Evolutionary conservation across 2,113 vertebrate species (phyloP).

Genomic region (Paramormyrops kingsleyae): DNA sequence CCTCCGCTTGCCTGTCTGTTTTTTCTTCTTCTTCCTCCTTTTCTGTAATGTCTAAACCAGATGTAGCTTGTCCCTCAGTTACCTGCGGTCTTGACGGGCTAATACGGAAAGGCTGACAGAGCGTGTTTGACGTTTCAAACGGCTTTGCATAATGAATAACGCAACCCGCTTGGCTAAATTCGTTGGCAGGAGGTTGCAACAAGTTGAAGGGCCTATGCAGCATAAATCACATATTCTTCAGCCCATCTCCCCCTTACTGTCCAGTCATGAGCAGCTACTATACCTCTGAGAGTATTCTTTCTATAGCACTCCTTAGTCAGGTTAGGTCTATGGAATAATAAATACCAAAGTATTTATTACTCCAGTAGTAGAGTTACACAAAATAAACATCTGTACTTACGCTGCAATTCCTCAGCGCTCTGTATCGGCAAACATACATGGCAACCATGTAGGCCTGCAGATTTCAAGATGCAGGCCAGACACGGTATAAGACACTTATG

Average conservation of each 20-base stretch:
- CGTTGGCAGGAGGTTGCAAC: not conserved
- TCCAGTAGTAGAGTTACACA: not conserved
- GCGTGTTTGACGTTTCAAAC: slow-evolving; percentile 9
- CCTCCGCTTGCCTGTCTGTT: not conserved
- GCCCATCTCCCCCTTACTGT: not conserved
- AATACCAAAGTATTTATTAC: not conserved
- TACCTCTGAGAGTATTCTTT: not conserved
- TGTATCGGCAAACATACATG: not conserved
- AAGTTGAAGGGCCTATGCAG: not conserved
- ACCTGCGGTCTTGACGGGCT: slow-evolving; percentile 1
- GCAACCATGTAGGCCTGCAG: not conserved
- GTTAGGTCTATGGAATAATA: not conserved
- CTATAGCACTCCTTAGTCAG: not conserved
- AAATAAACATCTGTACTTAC: not conserved
- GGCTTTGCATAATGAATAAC: slow-evolving; percentile 11
- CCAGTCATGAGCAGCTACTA: not conserved
- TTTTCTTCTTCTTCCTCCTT: not conserved
- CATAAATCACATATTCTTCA: not conserved
- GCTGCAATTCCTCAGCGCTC: too few relatives aligned
- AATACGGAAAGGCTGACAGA: slow-evolving; percentile 10
- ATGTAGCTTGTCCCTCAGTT: not conserved
- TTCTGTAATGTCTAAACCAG: slow-evolving; percentile 7
- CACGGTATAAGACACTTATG: too few relatives aligned
- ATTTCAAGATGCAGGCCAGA: not conserved
- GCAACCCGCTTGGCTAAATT: not conserved